Evolutionary conservation across 1,140 invertebrate species (phyloP).

Genomic region (Tribolium castaneum): DNA sequence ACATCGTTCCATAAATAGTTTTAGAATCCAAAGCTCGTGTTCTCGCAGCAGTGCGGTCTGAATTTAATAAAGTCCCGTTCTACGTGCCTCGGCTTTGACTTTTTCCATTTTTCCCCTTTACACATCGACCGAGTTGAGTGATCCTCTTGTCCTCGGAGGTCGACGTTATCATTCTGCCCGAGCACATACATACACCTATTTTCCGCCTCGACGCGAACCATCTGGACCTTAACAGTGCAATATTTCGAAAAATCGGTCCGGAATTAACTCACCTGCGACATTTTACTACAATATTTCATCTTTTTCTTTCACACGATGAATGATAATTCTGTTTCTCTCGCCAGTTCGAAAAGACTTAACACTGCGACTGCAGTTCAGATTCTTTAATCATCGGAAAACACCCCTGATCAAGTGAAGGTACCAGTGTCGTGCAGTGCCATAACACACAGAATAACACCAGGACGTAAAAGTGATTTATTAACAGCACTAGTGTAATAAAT

Average conservation of each 20-base stretch:
- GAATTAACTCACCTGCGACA: not conserved
- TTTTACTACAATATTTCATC: not conserved
- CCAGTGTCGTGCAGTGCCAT: conserved; percentile 41
- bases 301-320: not conserved
- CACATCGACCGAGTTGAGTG: not conserved
- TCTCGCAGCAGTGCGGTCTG: not conserved
- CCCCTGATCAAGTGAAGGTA: conserved; percentile 81
- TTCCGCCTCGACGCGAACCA: conserved; percentile 7
- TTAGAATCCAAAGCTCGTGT: not conserved
- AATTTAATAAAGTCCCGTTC: conserved; percentile 6
- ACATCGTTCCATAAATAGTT: not conserved
- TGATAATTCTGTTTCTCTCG: conserved; percentile 36
- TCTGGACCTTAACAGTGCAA: not conserved
- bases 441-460: conserved; percentile 27
- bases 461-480: conserved; percentile 3
- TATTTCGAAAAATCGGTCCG: not conserved
- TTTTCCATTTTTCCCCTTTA: conserved; percentile 1
- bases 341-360: conserved; percentile 94
- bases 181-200: conserved; percentile 10
- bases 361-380: conserved; percentile 91
- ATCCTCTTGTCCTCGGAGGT: not conserved
- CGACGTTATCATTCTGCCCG: not conserved
- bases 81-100: not conserved
- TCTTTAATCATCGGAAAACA: conserved; percentile 92
- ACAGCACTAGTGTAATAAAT: conserved; percentile 11